These are phyloP conservation scores for Orius laevigatus DNA, from an alignment of 1,140 invertebrate genomes.

Conservation along the genomic window DNA sequence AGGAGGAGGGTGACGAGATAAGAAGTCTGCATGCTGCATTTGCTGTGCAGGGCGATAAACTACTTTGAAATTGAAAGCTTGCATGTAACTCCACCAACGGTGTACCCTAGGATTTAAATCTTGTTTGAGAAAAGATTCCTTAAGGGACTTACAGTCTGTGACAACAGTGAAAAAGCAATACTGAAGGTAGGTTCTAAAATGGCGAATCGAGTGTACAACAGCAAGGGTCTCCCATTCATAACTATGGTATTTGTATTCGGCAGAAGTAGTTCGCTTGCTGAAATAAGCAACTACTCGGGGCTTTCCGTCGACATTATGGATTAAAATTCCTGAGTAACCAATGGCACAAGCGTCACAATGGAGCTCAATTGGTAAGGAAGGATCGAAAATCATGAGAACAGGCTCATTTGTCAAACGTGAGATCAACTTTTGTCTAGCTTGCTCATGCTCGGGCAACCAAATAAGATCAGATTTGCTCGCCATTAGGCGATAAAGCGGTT, in stretches of 20 bases:
- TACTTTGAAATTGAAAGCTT: slow-evolving; percentile 26
- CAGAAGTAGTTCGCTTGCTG: slow-evolving; percentile 20
- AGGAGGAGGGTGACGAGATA: slow-evolving; percentile 25
- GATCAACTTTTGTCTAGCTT: background rate
- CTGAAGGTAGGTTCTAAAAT: slow-evolving; percentile 26
- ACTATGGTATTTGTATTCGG: slow-evolving; percentile 25
- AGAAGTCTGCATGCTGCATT: slow-evolving; percentile 29
- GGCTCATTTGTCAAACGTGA: slow-evolving; percentile 18
- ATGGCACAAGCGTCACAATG: slow-evolving; percentile 20
- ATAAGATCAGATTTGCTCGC: background rate
- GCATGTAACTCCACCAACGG: slow-evolving; percentile 24
- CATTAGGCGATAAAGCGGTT: slow-evolving; percentile 18
- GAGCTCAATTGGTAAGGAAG: slow-evolving; percentile 22
- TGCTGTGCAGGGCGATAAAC: slow-evolving; percentile 23
- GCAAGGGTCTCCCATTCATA: slow-evolving; percentile 27
- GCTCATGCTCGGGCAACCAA: slow-evolving; percentile 5
- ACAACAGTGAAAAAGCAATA: slow-evolving; percentile 25
- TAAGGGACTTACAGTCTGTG: slow-evolving; percentile 26
- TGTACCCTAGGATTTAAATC: slow-evolving; percentile 24
- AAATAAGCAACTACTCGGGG: slow-evolving; percentile 24
- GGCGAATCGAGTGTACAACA: slow-evolving; percentile 22
- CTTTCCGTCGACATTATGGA: slow-evolving; percentile 10
- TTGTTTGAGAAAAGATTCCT: slow-evolving; percentile 21
- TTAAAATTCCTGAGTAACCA: slow-evolving; percentile 17
- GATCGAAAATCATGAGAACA: slow-evolving; percentile 25